Evolutionary conservation across 2,797 vertebrate genomes (phyloP), one percentile per base, ranked within the genome.

Genomic region (Epinephelus malabaricus): DNA sequence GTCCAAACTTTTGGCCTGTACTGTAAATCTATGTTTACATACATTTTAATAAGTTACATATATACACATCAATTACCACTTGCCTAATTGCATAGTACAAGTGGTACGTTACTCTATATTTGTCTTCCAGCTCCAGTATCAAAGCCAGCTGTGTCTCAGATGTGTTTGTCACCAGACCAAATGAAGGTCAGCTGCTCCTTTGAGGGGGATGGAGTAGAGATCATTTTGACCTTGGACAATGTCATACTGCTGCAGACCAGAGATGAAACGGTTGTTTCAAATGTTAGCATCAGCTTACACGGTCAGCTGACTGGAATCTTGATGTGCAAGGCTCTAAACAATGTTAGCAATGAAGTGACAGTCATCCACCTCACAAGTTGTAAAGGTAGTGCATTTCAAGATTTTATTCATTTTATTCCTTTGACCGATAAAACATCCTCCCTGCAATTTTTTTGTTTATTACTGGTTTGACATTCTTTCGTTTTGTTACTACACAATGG

Each of bases 181-280:
- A 81, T 50, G 15, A 69, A n/a, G n/a, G 54, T 89, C 61, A 81
- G 43, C 68, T 86, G 82, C 60, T 84, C 79, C 25, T 62, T 71
- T 30, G 40, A 58, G 2, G 79, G 60, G 73, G 76, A 84, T 4
- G 51, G 9, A 6, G n/a, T 56, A 6, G 7, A 82, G 21, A 62
- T 82, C 17, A 55, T 1, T 38, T 30, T 70, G 60, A 70, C 19
- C 25, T 40, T 81, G 67, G 60, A 66, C 7, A 21, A 7, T 45
- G 5, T 2, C 1, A 2, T 25, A 53, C 17, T 65, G 10, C 18
- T 40, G 30, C 30, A 55, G 30, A 79, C 49, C 2, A 51, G 2
- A 56, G 5, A 50, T 13, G 6, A 12, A 21, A 1, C 18, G 3
- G 6, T 1, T 0, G 0, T 23, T 66, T 40, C 60, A 30, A 25